These are phyloP conservation scores for Steromphala cineraria DNA, from an alignment of 2,888 invertebrate genomes.

Conservation along the genomic window DNA sequence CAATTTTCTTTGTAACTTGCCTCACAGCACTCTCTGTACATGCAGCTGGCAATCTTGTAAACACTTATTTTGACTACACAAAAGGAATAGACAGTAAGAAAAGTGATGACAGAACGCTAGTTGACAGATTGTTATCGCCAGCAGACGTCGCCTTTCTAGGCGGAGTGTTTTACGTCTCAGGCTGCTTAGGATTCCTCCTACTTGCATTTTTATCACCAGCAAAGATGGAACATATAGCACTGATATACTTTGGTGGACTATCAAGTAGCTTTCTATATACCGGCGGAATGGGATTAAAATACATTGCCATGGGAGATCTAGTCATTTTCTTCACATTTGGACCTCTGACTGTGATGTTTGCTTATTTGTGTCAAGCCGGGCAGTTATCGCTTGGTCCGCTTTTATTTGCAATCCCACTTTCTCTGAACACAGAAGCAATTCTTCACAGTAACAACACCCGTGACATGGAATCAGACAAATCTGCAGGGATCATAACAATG, in stretches of 20 bases:
- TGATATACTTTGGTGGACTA: conserved; percentile 95
- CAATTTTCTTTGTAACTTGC: conserved; percentile 84
- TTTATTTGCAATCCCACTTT: conserved; percentile 94
- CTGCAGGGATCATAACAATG: conserved; percentile 93
- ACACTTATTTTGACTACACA: conserved; percentile 95
- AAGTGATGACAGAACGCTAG: conserved; percentile 94
- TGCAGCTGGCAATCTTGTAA: conserved; percentile 96
- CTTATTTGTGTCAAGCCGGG: conserved; percentile 94
- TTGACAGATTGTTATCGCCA: conserved; percentile 91
- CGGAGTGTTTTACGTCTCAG: conserved; percentile 89
- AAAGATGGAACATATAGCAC: conserved; percentile 93
- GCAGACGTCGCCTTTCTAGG: conserved; percentile 92
- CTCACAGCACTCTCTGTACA: conserved; percentile 93
- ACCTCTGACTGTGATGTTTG: conserved; percentile 93
- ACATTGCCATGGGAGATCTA: conserved; percentile 95
- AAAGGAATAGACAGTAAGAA: conserved; percentile 91
- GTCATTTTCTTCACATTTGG: conserved; percentile 94
- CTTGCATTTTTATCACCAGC: conserved; percentile 89
- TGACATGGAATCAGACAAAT: conserved; percentile 90
- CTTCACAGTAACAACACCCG: conserved; percentile 96
- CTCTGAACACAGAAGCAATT: conserved; percentile 95
- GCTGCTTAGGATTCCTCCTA: conserved; percentile 88
- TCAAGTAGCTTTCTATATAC: conserved; percentile 97
- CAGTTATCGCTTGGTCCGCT: conserved; percentile 90
- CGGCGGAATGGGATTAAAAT: conserved; percentile 95